Percentiles rank a stretch among this genome's conserved stretches.
Evolutionary conservation across 2,113 vertebrate genomes (phyloP).

Genomic region (Etheostoma spectabile): DNA sequence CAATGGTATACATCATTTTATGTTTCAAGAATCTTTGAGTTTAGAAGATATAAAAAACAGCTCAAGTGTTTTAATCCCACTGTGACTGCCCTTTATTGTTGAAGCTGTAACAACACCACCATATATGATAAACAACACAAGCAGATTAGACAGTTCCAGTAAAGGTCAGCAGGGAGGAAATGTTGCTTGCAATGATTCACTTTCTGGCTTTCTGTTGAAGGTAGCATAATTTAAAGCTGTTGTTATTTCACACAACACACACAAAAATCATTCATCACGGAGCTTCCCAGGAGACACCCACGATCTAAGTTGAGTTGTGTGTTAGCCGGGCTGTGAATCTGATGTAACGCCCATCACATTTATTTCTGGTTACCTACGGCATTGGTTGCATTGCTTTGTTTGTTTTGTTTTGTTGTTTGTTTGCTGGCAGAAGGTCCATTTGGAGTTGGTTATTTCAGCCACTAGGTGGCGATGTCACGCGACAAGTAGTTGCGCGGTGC

Average conservation of each 20-base stretch:
- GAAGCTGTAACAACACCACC: not conserved
- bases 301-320: not conserved
- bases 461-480: no score
- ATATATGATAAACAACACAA: conserved; percentile 6
- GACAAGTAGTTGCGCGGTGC: no score
- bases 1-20: not conserved
- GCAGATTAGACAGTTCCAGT: conserved; percentile 2
- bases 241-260: conserved; percentile 1
- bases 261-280: not conserved
- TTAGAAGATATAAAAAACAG: not conserved
- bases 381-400: no score
- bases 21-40: not conserved
- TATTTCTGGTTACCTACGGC: no score
- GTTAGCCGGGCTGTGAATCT: not conserved
- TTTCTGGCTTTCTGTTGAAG: not conserved
- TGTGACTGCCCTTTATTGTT: not conserved
- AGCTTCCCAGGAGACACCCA: not conserved
- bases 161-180: not conserved
- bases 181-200: conserved; percentile 3
- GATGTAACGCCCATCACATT: no score
- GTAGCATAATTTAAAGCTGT: conserved; percentile 1
- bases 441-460: no score
- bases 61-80: not conserved
- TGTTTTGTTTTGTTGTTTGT: no score
- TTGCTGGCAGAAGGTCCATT: no score